Conservation (phyloP, 2,113 vertebrate genomes). For the Oenanthe oenanthe region DNA sequence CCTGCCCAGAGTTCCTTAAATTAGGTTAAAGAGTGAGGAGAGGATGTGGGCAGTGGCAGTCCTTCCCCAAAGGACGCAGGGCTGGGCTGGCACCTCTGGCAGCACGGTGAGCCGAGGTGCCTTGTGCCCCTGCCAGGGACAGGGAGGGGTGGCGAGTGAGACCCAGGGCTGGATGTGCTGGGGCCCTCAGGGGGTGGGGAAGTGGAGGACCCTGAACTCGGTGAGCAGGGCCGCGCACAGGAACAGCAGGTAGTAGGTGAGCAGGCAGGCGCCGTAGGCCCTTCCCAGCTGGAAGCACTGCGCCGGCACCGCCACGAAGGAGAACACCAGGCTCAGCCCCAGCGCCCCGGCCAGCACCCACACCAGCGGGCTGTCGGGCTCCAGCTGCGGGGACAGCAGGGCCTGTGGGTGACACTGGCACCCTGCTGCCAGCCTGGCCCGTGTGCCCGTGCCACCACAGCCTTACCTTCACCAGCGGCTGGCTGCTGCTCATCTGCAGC, state of each 20-base stretch:
- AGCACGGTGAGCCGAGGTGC: not conserved
- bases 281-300: slow-evolving; percentile 85
- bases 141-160: fast-evolving
- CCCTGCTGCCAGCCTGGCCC: not conserved
- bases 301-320: slow-evolving; percentile 85
- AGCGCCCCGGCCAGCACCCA: slow-evolving; percentile 90
- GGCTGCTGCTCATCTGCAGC: slow-evolving; percentile 78
- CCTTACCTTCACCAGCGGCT: slow-evolving; percentile 80
- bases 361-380: slow-evolving; percentile 83
- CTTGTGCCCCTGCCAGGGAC: not conserved
- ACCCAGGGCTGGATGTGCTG: not conserved
- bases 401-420: fast-evolving
- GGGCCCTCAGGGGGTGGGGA: not conserved
- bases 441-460: fast-evolving
- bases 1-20: not conserved
- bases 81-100: not conserved
- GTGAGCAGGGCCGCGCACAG: slow-evolving; percentile 88
- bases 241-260: slow-evolving; percentile 85
- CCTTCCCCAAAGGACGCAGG: not conserved
- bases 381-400: slow-evolving; percentile 76
- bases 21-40: not conserved
- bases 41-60: not conserved
- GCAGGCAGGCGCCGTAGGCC: slow-evolving; percentile 82
- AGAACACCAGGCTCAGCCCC: slow-evolving; percentile 89
- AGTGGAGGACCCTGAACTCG: slow-evolving; percentile 83